Base-by-base conservation (phyloP, 1,140 invertebrate genomes). In the Eulimnadia texana region DNA sequence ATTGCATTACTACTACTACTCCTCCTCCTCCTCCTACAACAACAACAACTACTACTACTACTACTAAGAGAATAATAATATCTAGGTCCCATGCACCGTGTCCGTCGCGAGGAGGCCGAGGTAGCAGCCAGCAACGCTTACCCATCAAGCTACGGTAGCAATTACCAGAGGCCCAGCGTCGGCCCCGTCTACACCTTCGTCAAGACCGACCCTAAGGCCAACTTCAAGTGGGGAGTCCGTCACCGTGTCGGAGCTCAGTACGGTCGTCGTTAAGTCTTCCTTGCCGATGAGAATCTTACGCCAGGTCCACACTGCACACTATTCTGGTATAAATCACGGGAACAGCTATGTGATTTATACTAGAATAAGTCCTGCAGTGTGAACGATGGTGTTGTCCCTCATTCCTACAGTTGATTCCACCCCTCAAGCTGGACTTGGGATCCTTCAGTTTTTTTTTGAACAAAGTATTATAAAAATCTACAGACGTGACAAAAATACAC, bases 171-270 rank as follows among this genome's bases (percentile, higher is more conserved):
- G n/a, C 67, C 67, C 10, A 66, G 67, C 28, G 68, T 72, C 54
- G 84, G 84, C 6, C 84, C 85, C 1, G 82, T 88, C 13, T 84
- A 85, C 70, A 85, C 85, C 10, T 89, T 82, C 68, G 84, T 88
- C 11, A 89, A 89, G 75, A 90, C 87, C 0, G 86, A 90, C 70
- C 82, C 86, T 70, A 77, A 87, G 66, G 87, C 84, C 16, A 86
- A 90, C 72, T 84, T 87, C 73, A 88, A 89, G 71, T 91, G 86
- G 87, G 86, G 86, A 2, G 86, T 90, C 0, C 73, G 84, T 47
- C 85, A 88, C 71, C 83, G 85, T 64, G 80, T 85, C 52, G 74
- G 74, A 20, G 61, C 62, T 13, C 62, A 68, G 27, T 63, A 63
- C 55, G 60, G 22, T 29, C 11, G 55, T 19, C 29, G 29, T 13